Base-by-base conservation (phyloP, 2,888 invertebrate species). In the Fragum sueziense region DNA sequence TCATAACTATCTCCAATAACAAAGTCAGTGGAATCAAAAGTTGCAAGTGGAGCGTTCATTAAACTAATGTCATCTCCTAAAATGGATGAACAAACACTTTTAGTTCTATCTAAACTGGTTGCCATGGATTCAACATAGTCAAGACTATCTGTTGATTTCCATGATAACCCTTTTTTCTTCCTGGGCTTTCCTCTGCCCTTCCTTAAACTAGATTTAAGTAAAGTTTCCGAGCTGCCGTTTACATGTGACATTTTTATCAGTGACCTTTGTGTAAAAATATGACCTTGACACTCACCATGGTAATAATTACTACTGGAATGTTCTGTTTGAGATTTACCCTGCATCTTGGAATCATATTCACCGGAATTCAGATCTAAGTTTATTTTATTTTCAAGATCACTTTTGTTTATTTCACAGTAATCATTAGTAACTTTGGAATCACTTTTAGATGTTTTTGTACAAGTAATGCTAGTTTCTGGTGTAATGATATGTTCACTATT, bases 81-180 rank as follows among this genome's bases (percentile, higher is more conserved):
- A 57, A 88, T 84, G 54, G 88, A 88, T 25, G 88, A 88, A 7
- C 86, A 86, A 74, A 88, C 87, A 79, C 89, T 89, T 75, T 86
- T 87, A 51, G 86, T 85, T 37, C 87, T 79, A 79, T 89, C 88
- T 81, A 88, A 80, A 79, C 85, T 85, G 31, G 85, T 87, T 47
- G 79, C 78, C 80, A 88, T 81, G 52, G 87, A 79, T 59, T 82
- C 84, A 54, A 84, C 84, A 80, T 80, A 81, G 76, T 89, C 87
- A 75, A 89, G 80, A 79, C 89, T 88, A 82, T 89, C 89, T 29
- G 87, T 74, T 27, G 90, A 90, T 77, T 88, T 89, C 87, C 88
- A 86, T 29, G 89, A 90, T 74, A 90, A 83, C 51, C 88, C 76
- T 33, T 85, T 83, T 59, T 85, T 86, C 78, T 78, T 84, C 51